Conservation (phyloP, 2,888 invertebrate species). For the Pyrochroa serraticornis region DNA sequence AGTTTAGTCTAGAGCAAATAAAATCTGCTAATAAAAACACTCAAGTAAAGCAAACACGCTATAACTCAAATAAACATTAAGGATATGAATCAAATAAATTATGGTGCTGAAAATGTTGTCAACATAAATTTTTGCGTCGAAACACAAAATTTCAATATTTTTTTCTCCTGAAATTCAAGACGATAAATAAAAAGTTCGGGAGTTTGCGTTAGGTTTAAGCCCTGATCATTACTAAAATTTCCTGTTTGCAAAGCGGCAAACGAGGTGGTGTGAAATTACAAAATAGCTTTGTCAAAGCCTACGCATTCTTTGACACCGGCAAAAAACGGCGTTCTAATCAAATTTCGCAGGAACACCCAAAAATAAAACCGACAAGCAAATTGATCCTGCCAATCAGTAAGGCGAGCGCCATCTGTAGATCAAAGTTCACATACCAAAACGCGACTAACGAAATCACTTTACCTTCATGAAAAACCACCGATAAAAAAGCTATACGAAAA, state of each 20-base stretch:
- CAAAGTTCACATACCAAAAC: not conserved
- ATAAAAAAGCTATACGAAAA: too few relatives aligned
- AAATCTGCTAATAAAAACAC: constrained; percentile 3
- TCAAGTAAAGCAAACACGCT: not conserved
- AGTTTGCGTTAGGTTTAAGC: not conserved
- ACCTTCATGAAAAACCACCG: too few relatives aligned
- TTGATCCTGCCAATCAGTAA: not conserved
- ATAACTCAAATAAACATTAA: not conserved
- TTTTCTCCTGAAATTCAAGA: too few relatives aligned
- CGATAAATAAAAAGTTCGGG: too few relatives aligned
- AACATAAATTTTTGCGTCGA: too few relatives aligned
- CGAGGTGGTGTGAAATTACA: constrained; percentile 6
- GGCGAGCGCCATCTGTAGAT: constrained; percentile 4
- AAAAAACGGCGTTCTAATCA: too few relatives aligned
- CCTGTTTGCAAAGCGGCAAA: not conserved
- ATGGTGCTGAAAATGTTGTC: too few relatives aligned
- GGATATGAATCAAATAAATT: too few relatives aligned
- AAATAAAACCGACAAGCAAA: not conserved
- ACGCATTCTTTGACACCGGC: too few relatives aligned
- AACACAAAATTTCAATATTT: too few relatives aligned
- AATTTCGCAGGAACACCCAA: not conserved
- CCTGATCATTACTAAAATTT: constrained; percentile 5
- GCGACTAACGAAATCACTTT: too few relatives aligned
- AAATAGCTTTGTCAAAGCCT: too few relatives aligned
- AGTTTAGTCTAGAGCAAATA: constrained; percentile 7